Percentiles rank a stretch among this genome's conserved stretches.
phyloP scores from a whole-genome alignment of 2,888 invertebrate species.

The Papilio protenor region DNA sequence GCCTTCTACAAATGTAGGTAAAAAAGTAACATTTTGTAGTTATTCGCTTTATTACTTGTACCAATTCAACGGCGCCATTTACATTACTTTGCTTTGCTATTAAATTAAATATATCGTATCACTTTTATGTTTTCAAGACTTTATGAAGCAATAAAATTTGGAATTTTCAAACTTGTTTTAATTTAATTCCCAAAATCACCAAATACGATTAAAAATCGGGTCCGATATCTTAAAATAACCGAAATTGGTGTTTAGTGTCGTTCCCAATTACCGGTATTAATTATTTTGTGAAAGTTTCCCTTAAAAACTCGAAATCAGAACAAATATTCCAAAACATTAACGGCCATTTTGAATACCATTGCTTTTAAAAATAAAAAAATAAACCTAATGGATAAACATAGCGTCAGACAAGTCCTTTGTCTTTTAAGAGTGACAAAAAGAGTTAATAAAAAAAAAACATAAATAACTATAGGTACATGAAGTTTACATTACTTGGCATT shows the following conservation, averaged over 20 bases:
- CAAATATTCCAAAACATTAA: background rate
- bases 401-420: too few relatives aligned
- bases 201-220: conserved; percentile 14
- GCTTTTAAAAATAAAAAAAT: background rate
- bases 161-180: conserved; percentile 32
- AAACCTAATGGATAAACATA: too few relatives aligned
- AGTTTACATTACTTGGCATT: background rate
- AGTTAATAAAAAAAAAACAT: background rate
- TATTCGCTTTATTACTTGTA: background rate
- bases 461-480: background rate
- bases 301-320: conserved; percentile 2
- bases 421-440: too few relatives aligned
- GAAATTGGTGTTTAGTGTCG: background rate
- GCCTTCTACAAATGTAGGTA: background rate
- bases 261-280: background rate
- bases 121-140: background rate
- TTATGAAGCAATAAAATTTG: conserved; percentile 19
- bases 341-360: background rate
- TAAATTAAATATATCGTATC: background rate
- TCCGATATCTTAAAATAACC: background rate
- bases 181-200: conserved; percentile 4
- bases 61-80: background rate
- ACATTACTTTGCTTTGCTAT: background rate
- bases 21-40: background rate
- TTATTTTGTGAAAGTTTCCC: conserved; percentile 19